Conservation (phyloP, 2,113 vertebrate genomes). For the Geococcyx californianus region DNA sequence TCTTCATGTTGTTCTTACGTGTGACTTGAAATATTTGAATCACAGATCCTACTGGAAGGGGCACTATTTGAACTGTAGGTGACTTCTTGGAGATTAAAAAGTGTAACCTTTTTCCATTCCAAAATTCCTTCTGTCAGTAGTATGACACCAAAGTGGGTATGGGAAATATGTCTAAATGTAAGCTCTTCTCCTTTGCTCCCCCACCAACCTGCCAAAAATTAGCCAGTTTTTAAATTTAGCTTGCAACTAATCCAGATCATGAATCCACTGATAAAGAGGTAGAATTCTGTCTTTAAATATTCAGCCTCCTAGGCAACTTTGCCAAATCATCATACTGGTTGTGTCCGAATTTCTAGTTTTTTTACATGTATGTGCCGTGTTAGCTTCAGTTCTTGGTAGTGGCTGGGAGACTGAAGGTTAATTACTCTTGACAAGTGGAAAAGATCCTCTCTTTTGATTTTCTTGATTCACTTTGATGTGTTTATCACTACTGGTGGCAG, state of each 20-base stretch:
- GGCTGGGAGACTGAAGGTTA: background rate
- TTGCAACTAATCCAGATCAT: background rate
- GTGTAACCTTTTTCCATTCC: background rate
- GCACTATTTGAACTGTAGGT: background rate
- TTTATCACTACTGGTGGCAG: background rate
- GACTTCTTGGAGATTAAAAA: background rate
- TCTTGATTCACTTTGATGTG: background rate
- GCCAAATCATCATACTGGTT: fast-evolving
- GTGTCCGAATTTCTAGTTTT: background rate
- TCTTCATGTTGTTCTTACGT: background rate
- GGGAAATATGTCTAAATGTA: background rate
- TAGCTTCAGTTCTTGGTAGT: background rate
- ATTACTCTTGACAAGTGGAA: background rate
- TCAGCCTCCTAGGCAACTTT: too few relatives aligned
- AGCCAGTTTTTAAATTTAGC: background rate
- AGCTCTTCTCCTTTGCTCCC: background rate
- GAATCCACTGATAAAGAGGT: background rate
- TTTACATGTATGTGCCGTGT: fast-evolving
- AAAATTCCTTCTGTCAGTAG: background rate
- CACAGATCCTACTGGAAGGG: background rate
- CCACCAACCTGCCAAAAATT: background rate
- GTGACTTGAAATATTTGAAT: background rate
- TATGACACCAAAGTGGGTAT: background rate
- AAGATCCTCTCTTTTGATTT: background rate
- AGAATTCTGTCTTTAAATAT: background rate